phyloP scores from a whole-genome alignment of 2,113 vertebrate species.

The Cebidichthys violaceus region DNA sequence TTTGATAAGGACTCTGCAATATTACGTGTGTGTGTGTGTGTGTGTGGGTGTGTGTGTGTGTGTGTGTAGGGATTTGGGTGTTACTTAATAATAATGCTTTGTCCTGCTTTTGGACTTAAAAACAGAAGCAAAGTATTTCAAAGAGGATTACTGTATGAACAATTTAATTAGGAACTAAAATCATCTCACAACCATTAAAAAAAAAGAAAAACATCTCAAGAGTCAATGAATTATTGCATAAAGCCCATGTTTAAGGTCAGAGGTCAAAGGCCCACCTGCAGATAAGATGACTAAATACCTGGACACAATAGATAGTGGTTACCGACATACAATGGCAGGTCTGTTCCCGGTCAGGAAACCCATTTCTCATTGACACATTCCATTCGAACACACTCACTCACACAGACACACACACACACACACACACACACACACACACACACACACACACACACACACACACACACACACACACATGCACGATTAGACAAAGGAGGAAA shows the following conservation, averaged over 20 bases:
- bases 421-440: neutral
- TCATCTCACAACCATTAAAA: neutral
- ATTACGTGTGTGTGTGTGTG: neutral
- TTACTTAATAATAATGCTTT: neutral
- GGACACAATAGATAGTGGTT: conserved; percentile 18
- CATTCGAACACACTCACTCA: conserved; percentile 7
- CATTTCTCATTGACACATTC: conserved; percentile 29
- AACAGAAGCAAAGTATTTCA: neutral
- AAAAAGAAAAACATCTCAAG: neutral
- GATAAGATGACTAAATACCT: conserved; percentile 55
- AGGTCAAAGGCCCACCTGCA: conserved; percentile 44
- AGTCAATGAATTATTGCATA: neutral
- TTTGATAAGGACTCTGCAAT: neutral
- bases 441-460: neutral
- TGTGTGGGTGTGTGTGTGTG: neutral
- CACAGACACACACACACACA: neutral
- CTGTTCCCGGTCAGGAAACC: conserved; percentile 27
- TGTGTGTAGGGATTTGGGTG: neutral
- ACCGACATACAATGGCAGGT: conserved; percentile 43
- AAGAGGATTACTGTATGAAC: neutral
- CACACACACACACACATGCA: neutral
- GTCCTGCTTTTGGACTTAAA: neutral
- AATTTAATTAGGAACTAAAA: neutral
- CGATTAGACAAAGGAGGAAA: neutral
- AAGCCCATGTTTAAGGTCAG: conserved; percentile 8